Percentiles rank a stretch among this genome's conserved stretches.
Evolutionary conservation across 2,113 vertebrate genomes (phyloP).

Genomic region (Hassar affinis): DNA sequence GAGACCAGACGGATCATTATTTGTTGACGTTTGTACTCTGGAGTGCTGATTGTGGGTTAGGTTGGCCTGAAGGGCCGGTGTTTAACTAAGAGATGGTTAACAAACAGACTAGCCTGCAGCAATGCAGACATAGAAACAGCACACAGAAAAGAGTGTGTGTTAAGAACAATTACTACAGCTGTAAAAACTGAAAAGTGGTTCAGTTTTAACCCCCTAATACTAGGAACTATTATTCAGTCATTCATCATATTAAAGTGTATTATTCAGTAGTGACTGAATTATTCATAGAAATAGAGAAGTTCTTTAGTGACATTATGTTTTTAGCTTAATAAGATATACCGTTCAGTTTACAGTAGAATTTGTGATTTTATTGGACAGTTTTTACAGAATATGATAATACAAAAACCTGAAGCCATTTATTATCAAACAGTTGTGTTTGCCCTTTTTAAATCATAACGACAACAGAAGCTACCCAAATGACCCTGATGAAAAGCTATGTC

Average conservation of each 20-base stretch:
- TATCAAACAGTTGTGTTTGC: no score
- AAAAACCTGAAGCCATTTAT: no score
- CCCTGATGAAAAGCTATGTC: no score
- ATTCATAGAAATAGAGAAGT: no score
- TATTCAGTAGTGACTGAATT: no score
- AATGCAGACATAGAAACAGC: neutral
- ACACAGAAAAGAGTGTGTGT: neutral
- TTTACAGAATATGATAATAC: no score
- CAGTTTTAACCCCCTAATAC: neutral
- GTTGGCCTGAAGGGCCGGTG: neutral
- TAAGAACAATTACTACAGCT: neutral
- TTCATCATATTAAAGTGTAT: neutral
- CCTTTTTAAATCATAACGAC: no score
- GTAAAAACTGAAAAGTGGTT: neutral
- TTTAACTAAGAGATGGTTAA: neutral
- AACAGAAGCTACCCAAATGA: no score
- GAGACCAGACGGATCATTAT: neutral
- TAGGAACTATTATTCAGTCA: neutral
- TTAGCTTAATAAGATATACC: no score
- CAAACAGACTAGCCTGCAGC: neutral
- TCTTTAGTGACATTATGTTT: no score
- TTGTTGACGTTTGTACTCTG: neutral
- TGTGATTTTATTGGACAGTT: no score
- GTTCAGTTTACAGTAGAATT: no score
- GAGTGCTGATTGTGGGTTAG: neutral